phyloP scores from a whole-genome alignment of 2,888 invertebrate species.

The Rhingia campestris region DNA sequence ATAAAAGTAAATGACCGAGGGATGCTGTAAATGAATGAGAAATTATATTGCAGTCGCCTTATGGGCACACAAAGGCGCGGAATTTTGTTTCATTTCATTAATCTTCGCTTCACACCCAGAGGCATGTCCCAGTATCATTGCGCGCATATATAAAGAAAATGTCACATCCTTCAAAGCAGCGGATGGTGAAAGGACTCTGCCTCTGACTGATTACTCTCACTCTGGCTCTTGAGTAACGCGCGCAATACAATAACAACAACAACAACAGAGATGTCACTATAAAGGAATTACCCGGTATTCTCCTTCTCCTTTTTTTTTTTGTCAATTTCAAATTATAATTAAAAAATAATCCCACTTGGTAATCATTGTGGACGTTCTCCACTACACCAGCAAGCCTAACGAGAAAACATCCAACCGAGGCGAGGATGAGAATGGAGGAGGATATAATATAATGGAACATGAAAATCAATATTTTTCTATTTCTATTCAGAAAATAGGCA shows the following conservation, averaged over 20 bases:
- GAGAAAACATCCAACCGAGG: constrained; percentile 24
- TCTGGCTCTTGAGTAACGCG: constrained; percentile 25
- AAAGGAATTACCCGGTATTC: constrained; percentile 56
- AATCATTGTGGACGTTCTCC: constrained; percentile 48
- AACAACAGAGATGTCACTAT: constrained; percentile 58
- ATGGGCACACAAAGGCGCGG: constrained; percentile 39
- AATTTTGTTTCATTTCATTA: constrained; percentile 66
- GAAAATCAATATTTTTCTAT: constrained; percentile 61
- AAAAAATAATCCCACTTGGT: constrained; percentile 66
- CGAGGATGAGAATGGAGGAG: not conserved
- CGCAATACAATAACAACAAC: constrained; percentile 2
- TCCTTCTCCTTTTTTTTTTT: constrained; percentile 16
- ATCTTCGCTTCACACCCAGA: constrained; percentile 59
- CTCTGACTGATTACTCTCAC: constrained; percentile 55
- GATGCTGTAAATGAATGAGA: constrained; percentile 53
- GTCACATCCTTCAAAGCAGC: constrained; percentile 42
- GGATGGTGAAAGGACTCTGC: constrained; percentile 26
- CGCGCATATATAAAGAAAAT: constrained; percentile 26
- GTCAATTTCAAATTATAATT: constrained; percentile 66
- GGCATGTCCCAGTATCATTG: constrained; percentile 53
- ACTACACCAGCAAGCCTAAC: constrained; percentile 1
- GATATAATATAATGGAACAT: constrained; percentile 43
- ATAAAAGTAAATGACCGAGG: constrained; percentile 64
- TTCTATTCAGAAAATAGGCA: constrained; percentile 49
- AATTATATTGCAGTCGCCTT: constrained; percentile 52